These are phyloP conservation scores for Luscinia megarhynchos DNA, from an alignment of 2,797 vertebrate genomes.

Conservation along the genomic window DNA sequence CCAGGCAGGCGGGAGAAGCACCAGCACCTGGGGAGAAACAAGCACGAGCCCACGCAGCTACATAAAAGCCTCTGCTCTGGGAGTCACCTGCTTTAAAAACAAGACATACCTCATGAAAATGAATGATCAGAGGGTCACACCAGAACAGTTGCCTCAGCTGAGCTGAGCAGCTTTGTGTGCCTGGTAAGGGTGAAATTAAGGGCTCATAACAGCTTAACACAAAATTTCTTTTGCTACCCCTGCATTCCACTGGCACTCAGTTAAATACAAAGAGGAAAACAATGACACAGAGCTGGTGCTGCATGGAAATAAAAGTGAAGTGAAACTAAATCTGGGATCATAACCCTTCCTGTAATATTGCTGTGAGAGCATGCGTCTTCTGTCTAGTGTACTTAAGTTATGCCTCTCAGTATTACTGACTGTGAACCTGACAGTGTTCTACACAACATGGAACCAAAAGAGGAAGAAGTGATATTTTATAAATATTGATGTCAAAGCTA, in stretches of 20 bases:
- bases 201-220: not conserved
- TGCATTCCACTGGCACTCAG: not conserved
- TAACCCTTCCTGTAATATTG: not conserved
- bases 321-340: not conserved
- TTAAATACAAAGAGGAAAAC: not conserved
- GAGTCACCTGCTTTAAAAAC: not conserved
- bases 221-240: not conserved
- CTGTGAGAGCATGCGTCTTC: not conserved
- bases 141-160: not conserved
- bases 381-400: not conserved
- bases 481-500: not conserved
- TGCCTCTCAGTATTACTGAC: not conserved
- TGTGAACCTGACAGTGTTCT: not conserved
- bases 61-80: not conserved
- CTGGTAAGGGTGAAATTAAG: not conserved
- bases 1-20: not conserved
- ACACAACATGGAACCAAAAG: not conserved
- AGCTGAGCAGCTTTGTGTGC: accelerated
- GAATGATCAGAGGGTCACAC: not conserved
- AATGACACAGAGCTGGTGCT: not conserved
- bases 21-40: not conserved
- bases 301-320: not conserved
- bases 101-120: not conserved
- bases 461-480: not conserved
- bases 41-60: accelerated